Conservation (phyloP, 2,797 vertebrate genomes). For the Poeciliopsis infans region DNA sequence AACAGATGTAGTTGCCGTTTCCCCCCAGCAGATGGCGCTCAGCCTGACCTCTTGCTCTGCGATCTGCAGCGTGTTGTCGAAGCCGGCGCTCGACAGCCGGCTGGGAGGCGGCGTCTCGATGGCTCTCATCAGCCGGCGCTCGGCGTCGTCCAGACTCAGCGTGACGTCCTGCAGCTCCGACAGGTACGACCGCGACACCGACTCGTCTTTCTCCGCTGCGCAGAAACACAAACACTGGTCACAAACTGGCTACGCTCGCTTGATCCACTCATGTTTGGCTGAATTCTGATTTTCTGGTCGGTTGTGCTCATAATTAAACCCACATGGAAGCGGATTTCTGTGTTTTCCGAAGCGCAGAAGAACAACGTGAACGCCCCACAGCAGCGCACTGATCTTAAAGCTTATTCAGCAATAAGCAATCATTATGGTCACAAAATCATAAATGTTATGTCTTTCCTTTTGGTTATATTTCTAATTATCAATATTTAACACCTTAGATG, state of each 20-base stretch:
- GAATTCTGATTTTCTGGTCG: too few relatives aligned
- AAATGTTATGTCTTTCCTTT: too few relatives aligned
- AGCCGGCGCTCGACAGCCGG: slow-evolving; percentile 71
- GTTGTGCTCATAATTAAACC: too few relatives aligned
- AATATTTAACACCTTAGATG: too few relatives aligned
- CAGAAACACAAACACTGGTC: background rate
- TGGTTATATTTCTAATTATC: too few relatives aligned
- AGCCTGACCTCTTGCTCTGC: slow-evolving; percentile 91
- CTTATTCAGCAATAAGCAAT: too few relatives aligned
- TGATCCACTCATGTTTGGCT: too few relatives aligned
- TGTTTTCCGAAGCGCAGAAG: too few relatives aligned
- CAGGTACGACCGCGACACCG: slow-evolving; percentile 85
- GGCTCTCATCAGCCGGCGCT: slow-evolving; percentile 84
- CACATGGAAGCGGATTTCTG: too few relatives aligned
- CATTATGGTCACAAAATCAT: too few relatives aligned
- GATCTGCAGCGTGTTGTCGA: slow-evolving; percentile 82
- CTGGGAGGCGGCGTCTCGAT: slow-evolving; percentile 82
- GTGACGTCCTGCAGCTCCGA: slow-evolving; percentile 90
- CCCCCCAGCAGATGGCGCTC: slow-evolving; percentile 59
- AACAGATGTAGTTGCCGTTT: background rate
- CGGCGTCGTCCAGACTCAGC: slow-evolving; percentile 86
- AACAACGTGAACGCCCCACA: too few relatives aligned
- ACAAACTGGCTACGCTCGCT: background rate
- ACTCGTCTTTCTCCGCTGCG: slow-evolving; percentile 95
- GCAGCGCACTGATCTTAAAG: too few relatives aligned